phyloP scores from a whole-genome alignment of 2,113 vertebrate genomes.

The Xenopus laevis region DNA sequence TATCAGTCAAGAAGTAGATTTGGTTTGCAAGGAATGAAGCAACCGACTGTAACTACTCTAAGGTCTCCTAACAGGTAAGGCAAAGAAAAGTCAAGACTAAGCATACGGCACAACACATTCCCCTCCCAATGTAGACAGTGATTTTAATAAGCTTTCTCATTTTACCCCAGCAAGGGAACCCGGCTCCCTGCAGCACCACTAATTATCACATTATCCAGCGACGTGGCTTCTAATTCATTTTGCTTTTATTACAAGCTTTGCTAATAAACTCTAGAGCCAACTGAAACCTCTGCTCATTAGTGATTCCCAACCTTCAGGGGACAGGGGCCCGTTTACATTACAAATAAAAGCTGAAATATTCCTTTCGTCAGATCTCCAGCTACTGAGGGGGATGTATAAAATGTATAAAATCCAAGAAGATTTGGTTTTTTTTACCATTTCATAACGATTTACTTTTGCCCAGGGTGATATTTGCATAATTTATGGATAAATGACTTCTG shows the following conservation, averaged over 20 bases:
- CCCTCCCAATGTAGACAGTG: too few relatives aligned
- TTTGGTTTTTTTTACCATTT: conserved; percentile 61
- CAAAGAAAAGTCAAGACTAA: too few relatives aligned
- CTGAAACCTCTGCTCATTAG: conserved; percentile 67
- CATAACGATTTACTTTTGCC: conserved; percentile 55
- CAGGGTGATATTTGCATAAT: conserved; percentile 61
- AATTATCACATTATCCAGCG: conserved; percentile 62
- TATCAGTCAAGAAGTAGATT: too few relatives aligned
- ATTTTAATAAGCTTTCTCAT: too few relatives aligned
- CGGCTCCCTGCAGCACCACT: conserved; percentile 50
- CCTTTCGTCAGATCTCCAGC: conserved; percentile 50
- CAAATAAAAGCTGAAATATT: conserved; percentile 66
- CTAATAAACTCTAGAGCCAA: conserved; percentile 74
- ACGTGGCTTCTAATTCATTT: conserved; percentile 62
- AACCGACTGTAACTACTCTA: too few relatives aligned
- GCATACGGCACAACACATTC: too few relatives aligned
- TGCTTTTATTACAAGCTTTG: conserved; percentile 60
- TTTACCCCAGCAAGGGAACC: conserved; percentile 33
- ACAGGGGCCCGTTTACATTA: conserved; percentile 70
- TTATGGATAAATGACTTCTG: conserved; percentile 58
- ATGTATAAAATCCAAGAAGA: conserved; percentile 63
- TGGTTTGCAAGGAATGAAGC: too few relatives aligned
- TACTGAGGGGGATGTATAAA: conserved; percentile 58
- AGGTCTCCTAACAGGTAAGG: too few relatives aligned
- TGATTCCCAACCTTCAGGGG: conserved; percentile 64